phyloP scores from a whole-genome alignment of 2,797 vertebrate species.

The Cyprinella venusta region DNA sequence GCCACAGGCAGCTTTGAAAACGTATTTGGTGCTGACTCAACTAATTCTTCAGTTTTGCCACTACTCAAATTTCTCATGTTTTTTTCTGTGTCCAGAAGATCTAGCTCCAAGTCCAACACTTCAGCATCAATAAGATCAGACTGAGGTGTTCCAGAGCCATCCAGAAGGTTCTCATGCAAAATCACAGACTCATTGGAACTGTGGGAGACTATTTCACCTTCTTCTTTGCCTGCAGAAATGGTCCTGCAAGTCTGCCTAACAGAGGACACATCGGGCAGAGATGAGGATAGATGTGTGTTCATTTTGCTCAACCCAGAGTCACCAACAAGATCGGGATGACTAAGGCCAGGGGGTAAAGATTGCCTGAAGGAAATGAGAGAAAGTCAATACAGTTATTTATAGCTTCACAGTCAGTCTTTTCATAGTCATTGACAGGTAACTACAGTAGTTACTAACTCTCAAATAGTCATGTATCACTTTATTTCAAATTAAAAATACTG shows the following conservation, averaged over 20 bases:
- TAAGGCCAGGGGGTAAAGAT: constrained; percentile 49
- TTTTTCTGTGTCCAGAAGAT: constrained; percentile 26
- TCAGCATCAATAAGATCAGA: constrained; percentile 50
- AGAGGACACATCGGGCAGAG: constrained; percentile 78
- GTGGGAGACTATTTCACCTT: constrained; percentile 19
- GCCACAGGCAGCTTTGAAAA: constrained; percentile 59
- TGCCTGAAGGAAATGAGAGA: constrained; percentile 53
- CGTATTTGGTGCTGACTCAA: background rate
- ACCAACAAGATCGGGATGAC: constrained; percentile 75
- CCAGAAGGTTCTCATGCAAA: constrained; percentile 16
- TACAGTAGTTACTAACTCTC: background rate
- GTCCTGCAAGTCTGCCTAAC: constrained; percentile 48
- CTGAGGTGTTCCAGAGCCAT: constrained; percentile 1
- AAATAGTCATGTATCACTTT: background rate
- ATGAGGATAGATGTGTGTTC: constrained; percentile 67
- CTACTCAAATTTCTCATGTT: background rate
- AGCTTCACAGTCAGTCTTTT: background rate
- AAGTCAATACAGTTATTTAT: background rate
- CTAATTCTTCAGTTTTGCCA: constrained; percentile 26
- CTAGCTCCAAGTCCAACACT: constrained; percentile 49
- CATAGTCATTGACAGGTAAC: background rate
- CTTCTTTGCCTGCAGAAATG: constrained; percentile 24
- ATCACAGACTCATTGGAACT: constrained; percentile 59
- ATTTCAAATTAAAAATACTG: background rate
- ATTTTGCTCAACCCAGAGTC: constrained; percentile 63